phyloP scores from a whole-genome alignment of 1,140 invertebrate genomes.

The Parapsyche elsis region DNA sequence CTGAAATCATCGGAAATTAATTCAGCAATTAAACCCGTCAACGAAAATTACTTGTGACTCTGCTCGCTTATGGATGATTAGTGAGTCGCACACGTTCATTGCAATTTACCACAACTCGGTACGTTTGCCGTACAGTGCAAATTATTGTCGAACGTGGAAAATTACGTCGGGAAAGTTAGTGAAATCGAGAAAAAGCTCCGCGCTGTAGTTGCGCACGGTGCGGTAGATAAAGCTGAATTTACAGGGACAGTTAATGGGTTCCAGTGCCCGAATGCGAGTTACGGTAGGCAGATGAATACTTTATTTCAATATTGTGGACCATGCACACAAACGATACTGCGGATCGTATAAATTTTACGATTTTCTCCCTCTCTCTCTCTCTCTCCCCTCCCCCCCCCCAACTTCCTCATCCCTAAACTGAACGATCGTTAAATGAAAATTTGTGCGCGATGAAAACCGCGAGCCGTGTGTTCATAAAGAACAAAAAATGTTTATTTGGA shows the following conservation, averaged over 20 bases:
- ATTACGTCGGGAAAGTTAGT: too few relatives aligned
- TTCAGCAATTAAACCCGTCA: too few relatives aligned
- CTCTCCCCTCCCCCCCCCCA: background rate
- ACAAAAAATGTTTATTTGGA: too few relatives aligned
- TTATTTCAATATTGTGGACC: constrained; percentile 17
- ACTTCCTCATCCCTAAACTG: background rate
- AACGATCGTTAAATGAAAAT: constrained; percentile 18
- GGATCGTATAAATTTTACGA: constrained; percentile 15
- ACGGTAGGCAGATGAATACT: constrained; percentile 2
- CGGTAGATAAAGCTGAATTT: background rate
- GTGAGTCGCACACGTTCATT: too few relatives aligned
- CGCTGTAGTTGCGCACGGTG: background rate
- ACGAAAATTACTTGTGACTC: too few relatives aligned
- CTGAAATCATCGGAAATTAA: too few relatives aligned
- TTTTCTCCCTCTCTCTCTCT: background rate
- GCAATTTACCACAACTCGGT: too few relatives aligned
- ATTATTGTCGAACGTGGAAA: too few relatives aligned
- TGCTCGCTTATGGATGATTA: too few relatives aligned
- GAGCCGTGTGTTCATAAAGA: too few relatives aligned
- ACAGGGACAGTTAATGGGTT: background rate
- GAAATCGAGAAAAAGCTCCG: too few relatives aligned
- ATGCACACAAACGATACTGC: background rate
- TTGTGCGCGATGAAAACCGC: background rate
- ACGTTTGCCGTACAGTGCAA: too few relatives aligned
- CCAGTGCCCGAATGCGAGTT: background rate